Percentiles rank a stretch among this genome's conserved stretches.
These are phyloP conservation scores for Microtus richardsoni DNA, from an alignment of 2,113 vertebrate genomes.

Conservation along the genomic window DNA sequence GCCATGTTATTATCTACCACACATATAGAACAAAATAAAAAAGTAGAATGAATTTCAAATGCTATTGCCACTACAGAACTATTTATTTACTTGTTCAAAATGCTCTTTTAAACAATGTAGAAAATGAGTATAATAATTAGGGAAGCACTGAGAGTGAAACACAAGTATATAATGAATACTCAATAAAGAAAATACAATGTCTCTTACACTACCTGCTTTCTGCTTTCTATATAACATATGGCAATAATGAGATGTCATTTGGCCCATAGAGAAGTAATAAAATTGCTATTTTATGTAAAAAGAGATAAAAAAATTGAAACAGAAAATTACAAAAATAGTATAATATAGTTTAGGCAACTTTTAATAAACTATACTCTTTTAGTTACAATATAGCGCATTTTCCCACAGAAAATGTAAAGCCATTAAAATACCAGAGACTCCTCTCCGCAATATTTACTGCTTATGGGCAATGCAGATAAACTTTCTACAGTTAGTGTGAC, in stretches of 20 bases:
- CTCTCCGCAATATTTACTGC: conserved; percentile 50
- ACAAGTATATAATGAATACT: conserved; percentile 75
- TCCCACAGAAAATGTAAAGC: conserved; percentile 24
- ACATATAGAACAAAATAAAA: conserved; percentile 93
- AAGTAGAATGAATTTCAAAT: conserved; percentile 87
- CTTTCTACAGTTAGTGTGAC: conserved; percentile 70
- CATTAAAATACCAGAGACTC: background rate
- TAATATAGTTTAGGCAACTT: conserved; percentile 59
- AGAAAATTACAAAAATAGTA: conserved; percentile 64
- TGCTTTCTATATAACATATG: conserved; percentile 78
- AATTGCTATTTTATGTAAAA: conserved; percentile 61
- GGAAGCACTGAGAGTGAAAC: conserved; percentile 78
- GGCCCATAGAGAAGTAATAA: conserved; percentile 70
- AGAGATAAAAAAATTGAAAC: conserved; percentile 68
- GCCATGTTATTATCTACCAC: conserved; percentile 92
- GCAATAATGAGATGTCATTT: conserved; percentile 60
- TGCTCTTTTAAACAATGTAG: conserved; percentile 75
- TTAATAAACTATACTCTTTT: conserved; percentile 54
- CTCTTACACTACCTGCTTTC: conserved; percentile 70
- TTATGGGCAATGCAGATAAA: conserved; percentile 37
- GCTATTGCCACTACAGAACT: conserved; percentile 84
- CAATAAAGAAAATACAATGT: conserved; percentile 79
- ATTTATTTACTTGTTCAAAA: conserved; percentile 81
- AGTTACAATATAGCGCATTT: conserved; percentile 2
- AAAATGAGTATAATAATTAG: conserved; percentile 80